Evolutionary conservation across 2,888 invertebrate species (phyloP).

Genomic region (Listrodromus nycthemerus): DNA sequence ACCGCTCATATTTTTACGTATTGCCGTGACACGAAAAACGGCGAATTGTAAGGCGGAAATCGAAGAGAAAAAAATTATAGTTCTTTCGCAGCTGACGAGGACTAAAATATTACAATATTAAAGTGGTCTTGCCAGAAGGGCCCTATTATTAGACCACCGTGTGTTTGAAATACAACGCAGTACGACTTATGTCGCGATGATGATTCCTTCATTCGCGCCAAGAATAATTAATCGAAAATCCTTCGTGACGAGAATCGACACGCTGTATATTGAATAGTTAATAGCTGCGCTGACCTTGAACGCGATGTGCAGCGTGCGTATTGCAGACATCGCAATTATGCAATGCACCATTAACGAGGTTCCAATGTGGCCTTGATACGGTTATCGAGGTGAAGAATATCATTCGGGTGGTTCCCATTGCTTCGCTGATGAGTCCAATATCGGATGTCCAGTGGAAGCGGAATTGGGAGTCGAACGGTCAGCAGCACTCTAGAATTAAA

Average conservation of each 20-base stretch:
- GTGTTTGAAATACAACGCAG: neutral
- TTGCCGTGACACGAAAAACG: conserved; percentile 17
- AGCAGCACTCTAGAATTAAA: neutral
- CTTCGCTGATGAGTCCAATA: neutral
- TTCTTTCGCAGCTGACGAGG: neutral
- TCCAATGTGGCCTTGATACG: conserved; percentile 21
- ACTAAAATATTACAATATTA: conserved; percentile 22
- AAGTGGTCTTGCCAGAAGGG: conserved; percentile 52
- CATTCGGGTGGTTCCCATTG: neutral
- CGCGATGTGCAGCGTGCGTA: neutral
- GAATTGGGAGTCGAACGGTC: neutral
- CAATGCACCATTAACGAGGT: conserved; percentile 10
- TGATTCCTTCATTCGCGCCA: conserved; percentile 10
- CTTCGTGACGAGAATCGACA: conserved; percentile 46
- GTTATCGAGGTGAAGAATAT: conserved; percentile 4
- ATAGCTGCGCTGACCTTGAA: conserved; percentile 45
- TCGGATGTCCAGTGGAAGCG: neutral
- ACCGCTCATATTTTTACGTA: conserved; percentile 60
- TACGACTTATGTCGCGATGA: neutral
- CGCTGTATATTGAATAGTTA: conserved; percentile 49
- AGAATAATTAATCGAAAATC: conserved; percentile 52
- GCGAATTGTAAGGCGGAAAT: conserved; percentile 53
- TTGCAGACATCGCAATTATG: conserved; percentile 1
- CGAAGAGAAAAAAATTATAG: conserved; percentile 20
- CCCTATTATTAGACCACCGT: neutral